phyloP scores from a whole-genome alignment of 2,797 vertebrate genomes.

The Paramormyrops hopkinsi region DNA sequence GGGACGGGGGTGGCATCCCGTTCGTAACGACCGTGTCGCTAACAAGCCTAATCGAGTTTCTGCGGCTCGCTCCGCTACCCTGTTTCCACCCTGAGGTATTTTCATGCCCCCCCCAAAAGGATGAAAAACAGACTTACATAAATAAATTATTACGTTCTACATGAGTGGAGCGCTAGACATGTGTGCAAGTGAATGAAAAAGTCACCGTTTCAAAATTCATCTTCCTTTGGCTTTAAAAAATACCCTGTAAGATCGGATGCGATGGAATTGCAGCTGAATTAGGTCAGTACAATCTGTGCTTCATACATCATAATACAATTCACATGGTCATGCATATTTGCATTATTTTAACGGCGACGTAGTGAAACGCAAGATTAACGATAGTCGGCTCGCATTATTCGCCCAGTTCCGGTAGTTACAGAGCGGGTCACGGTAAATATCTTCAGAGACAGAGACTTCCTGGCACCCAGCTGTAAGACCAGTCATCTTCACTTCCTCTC shows the following conservation, averaged over 20 bases:
- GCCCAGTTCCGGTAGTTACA: conserved; percentile 8
- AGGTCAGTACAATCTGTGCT: background rate
- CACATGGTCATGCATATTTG: background rate
- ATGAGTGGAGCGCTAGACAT: conserved; percentile 21
- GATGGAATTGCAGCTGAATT: background rate
- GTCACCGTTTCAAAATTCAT: background rate
- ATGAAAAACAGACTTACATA: conserved; percentile 53
- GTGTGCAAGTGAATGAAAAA: background rate
- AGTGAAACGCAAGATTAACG: background rate
- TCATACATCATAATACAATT: background rate
- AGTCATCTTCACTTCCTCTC: background rate
- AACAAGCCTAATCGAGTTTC: background rate
- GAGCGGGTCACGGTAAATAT: conserved; percentile 41
- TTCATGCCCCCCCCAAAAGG: conserved; percentile 33
- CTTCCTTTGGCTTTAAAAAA: background rate
- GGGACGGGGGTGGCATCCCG: background rate
- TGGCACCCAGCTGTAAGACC: conserved; percentile 34
- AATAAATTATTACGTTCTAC: conserved; percentile 48
- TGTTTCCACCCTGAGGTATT: conserved; percentile 24
- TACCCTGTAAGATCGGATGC: background rate
- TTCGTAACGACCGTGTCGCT: background rate
- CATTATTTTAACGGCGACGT: background rate
- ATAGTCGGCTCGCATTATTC: background rate
- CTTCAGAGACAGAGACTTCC: conserved; percentile 46
- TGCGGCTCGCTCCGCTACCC: background rate